Evolutionary conservation across 1,140 invertebrate species (phyloP), one percentile per base, ranked within the genome.

Genomic region (Drosophila nebulosa): DNA sequence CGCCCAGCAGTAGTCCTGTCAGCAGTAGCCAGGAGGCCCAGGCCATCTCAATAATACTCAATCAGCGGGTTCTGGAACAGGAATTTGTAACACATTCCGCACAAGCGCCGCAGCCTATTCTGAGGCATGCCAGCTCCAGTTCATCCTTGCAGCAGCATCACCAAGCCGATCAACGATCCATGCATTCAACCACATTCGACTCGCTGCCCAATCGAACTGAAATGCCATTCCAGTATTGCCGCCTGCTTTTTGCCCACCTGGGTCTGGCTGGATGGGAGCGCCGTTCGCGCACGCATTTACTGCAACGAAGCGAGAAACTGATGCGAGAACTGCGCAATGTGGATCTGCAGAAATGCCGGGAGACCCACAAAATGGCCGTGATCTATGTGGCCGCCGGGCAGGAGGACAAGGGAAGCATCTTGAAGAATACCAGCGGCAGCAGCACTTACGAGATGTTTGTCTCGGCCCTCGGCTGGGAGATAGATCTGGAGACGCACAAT

Each of bases 321-420:
- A 90, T 99, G 26, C 92, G 98, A 14, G 98, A 99, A 92, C 88
- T 99, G 39, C 95, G 97, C 65, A 98, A 99, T 92, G 93, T 99
- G 16, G 98, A 99, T 90, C 94, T 95, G 67, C 97, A 98, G 92
- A 95, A 94, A 85, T 96, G 97, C 77, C 94, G 99, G 22, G 99
- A 99, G 91, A 99, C 98, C 0, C 99, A 99, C 92, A 99, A 99
- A 93, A 96, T 99, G 86, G 99, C 99, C 7, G 98, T 99, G 1
- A 98, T 99, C 76, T 99, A 99, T 92, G 98, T 99, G 0, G 97
- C 96, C 22, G 95, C 96, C 16, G 98, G 98, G 0, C 99, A 99
- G 91, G 98, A 99, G 92, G 98, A 99, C 73, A 98, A 99, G 89
- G 96, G 96, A 92, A 95, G 97, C 1, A 98, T 99, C 74, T 92